Conservation (phyloP, 2,113 vertebrate species). For the Pseudorhombus dupliciocellatus region DNA sequence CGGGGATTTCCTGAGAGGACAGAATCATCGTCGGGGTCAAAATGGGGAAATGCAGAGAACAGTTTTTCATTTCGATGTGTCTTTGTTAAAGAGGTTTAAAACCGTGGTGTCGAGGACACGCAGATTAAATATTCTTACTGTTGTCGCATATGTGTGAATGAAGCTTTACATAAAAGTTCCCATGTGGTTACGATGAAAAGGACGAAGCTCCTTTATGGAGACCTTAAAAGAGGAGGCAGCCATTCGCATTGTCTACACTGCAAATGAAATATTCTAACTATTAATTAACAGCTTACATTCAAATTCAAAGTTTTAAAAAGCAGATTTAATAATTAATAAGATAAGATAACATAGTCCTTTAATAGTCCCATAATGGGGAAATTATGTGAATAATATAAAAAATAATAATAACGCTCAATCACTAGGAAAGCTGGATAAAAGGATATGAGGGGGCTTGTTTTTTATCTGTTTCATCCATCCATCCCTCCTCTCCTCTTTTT, state of each 20-base stretch:
- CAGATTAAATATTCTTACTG: background rate
- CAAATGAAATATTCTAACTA: background rate
- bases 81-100: no score
- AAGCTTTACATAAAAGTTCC: slow-evolving; percentile 6
- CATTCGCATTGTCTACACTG: background rate
- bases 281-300: no score
- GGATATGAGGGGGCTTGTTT: background rate
- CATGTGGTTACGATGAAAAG: background rate
- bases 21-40: background rate
- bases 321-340: no score
- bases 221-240: background rate
- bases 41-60: background rate
- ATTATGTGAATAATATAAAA: no score
- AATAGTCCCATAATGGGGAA: no score
- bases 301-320: no score
- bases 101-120: background rate
- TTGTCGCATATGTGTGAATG: slow-evolving; percentile 13
- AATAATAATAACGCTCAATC: no score
- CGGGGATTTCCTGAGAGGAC: background rate
- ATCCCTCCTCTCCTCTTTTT: slow-evolving; percentile 29
- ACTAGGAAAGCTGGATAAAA: background rate
- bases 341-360: no score
- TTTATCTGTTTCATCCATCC: slow-evolving; percentile 30
- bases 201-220: background rate
- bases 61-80: background rate